Evolutionary conservation across 2,797 vertebrate species (phyloP), one percentile per base, ranked within the genome.

Genomic region (Potorous gilbertii): DNA sequence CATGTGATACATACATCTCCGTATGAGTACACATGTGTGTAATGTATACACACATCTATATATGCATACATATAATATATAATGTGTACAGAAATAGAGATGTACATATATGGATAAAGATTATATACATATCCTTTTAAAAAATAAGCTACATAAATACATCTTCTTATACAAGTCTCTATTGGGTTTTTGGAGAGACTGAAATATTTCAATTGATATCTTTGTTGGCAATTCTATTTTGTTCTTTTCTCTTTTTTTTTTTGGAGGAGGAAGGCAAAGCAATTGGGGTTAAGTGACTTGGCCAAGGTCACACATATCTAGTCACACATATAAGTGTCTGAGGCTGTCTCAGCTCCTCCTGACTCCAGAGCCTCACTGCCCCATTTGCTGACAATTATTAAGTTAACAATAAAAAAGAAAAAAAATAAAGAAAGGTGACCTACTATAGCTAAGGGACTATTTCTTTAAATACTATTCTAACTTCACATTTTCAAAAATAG

Each of bases 401-500:
- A 93, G 46, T 74, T 56, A 95, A 62, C 14, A 57, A 50, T 16
- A 94, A 90, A 50, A 81, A 62, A 18, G 50, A 94, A 21, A 40
- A 34, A 74, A 74, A 74, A 18, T 66, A 34, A 34, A 59, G 29
- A 24, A 74, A 74, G 18, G n/a, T 40, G 4, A 40, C n/a, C 18
- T 66, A 34, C 29, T 40, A 94, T 40, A 1, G 0, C 5, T 93
- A 29, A 4, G 90, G 16, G 28, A 90, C 46, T n/a, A 55, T 29
- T 52, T 55, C 56, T 50, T 74, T 74, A 74, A 74, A 40, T 18
- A n/a, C n/a, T 62, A 28, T 56, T 28, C 91, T 3, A 91, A 16
- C 31, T 91, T 59, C 12, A 66, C 52, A 93, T 92, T 81, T 46
- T 54, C 66, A 90, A 93, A 90, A 91, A 92, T 50, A n/a, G 14